Conservation (phyloP, 1,140 invertebrate species). For the Pemphigus obesinymphae region DNA sequence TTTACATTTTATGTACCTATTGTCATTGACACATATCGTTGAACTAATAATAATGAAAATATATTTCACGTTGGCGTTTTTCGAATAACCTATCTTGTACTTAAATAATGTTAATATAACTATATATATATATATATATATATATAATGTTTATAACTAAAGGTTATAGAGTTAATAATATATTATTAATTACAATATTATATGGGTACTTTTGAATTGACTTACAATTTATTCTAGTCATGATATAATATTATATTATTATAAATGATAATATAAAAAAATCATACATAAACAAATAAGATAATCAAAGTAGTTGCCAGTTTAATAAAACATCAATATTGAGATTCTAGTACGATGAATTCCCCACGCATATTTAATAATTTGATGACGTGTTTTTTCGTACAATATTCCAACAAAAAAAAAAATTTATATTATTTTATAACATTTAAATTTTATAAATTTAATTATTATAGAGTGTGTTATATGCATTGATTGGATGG, state of each 20-base stretch:
- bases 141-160: too few species aligned
- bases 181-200: background rate
- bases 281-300: too few species aligned
- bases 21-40: conserved; percentile 34
- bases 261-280: background rate
- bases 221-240: background rate
- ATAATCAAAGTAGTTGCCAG: background rate
- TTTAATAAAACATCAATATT: background rate
- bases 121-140: too few species aligned
- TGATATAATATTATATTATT: background rate
- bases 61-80: background rate
- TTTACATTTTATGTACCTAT: conserved; percentile 18
- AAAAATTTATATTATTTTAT: too few species aligned
- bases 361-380: background rate
- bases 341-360: background rate
- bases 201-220: background rate
- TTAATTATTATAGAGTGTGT: too few species aligned
- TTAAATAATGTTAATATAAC: background rate
- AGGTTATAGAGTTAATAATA: background rate
- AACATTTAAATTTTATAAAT: too few species aligned
- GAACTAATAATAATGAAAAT: conserved; percentile 16
- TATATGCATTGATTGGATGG: too few species aligned
- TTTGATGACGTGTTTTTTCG: background rate
- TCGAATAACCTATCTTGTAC: background rate
- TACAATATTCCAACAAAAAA: too few species aligned